These are phyloP conservation scores for Neopipo cinnamomea DNA, from an alignment of 2,113 vertebrate genomes.

Conservation along the genomic window DNA sequence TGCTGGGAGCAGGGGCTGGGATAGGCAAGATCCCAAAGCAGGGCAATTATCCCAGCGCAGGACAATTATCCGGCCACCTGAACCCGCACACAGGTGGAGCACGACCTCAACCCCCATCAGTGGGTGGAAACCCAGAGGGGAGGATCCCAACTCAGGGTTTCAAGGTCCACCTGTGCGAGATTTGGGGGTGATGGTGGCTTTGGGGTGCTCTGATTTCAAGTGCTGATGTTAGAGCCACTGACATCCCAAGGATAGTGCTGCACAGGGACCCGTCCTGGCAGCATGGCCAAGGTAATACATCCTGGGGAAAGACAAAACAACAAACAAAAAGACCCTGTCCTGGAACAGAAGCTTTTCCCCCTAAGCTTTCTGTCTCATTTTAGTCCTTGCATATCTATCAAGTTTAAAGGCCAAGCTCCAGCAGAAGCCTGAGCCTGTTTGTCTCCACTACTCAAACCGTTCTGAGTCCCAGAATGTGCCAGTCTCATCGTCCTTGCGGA, in stretches of 20 bases:
- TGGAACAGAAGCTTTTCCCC: not conserved
- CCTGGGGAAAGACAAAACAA: not conserved
- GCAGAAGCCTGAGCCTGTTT: not conserved
- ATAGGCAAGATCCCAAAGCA: not conserved
- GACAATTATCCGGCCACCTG: not conserved
- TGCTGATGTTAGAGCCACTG: not conserved
- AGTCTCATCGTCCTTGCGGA: too few species aligned
- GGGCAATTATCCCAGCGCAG: not conserved
- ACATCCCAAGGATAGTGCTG: not conserved
- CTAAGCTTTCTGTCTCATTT: not conserved
- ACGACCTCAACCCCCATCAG: not conserved
- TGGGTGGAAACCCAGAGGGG: rapidly evolving
- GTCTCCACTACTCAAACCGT: not conserved
- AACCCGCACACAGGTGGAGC: too few species aligned
- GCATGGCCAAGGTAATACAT: too few species aligned
- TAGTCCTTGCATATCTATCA: not conserved
- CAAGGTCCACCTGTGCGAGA: not conserved
- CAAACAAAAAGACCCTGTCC: rapidly evolving
- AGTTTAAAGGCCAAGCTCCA: not conserved
- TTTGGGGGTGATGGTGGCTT: not conserved
- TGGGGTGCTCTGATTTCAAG: not conserved
- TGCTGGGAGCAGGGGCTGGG: not conserved
- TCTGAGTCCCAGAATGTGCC: rapidly evolving
- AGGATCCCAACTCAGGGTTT: not conserved
- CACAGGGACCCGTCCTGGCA: too few species aligned